Evolutionary conservation across 2,797 vertebrate species (phyloP), one percentile per base, ranked within the genome.

Genomic region (Centroberyx gerrardi): DNA sequence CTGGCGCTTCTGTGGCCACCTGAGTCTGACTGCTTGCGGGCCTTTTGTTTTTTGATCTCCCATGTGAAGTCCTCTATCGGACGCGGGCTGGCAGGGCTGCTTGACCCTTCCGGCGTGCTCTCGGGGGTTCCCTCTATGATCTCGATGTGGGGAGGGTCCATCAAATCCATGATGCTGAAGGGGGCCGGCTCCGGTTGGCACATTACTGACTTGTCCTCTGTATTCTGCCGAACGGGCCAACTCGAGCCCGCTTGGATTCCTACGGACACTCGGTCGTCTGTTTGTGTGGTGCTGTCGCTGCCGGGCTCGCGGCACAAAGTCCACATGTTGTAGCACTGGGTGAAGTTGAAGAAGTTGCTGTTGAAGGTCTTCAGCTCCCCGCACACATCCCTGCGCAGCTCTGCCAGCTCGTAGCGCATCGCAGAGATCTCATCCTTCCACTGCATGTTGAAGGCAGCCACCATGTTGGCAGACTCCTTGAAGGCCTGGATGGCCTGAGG

Each of bases 261-360:
- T 69, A 96, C 80, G 15, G 95, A 96, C 76, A 96, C 93, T 58
- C 95, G 87, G 66, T 95, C 94, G 1, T 93, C 90, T 8, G 94
- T 94, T 85, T 95, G 94, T 0, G 93, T 93, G 63, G 92, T 87
- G 78, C 90, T 90, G 83, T 94, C 93, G 9, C 85, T 95, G 88
- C 91, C 93, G 3, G 91, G 92, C 83, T 96, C 95, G 55, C 95
- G 91, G 81, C 95, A 95, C 88, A 96, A 92, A 53, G 94, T 95
- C 95, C 95, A 96, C 93, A 96, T 95, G 69, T 95, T 96, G 88
- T 96, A 96, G 89, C 95, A 96, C 93, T 96, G 95, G 66, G 95
- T 96, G 77, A 96, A 96, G 90, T 96, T 96, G 87, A 96, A 95
- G 92, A 96, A 96, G 93, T 96, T 96, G 87, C 95, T 96, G 93